Evolutionary conservation across 2,888 invertebrate genomes (phyloP).

Genomic region (Sacculina carcini): DNA sequence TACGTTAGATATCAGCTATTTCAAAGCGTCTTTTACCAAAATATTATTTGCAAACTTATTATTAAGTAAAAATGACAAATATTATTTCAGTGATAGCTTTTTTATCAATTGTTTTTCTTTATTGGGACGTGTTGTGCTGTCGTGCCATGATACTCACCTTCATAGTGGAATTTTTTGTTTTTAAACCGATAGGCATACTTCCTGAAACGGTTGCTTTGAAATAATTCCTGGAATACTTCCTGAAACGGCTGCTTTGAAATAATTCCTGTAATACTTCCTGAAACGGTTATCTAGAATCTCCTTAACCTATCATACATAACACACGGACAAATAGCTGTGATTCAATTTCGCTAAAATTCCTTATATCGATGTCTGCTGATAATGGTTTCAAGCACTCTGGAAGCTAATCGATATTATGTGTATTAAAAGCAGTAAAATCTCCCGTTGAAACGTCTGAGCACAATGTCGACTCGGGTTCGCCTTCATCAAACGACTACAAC

Average conservation of each 20-base stretch:
- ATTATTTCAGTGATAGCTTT: background rate
- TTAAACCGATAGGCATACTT: background rate
- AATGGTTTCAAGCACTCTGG: no score
- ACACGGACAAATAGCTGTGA: no score
- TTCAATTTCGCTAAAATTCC: no score
- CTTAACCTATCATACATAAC: no score
- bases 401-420: no score
- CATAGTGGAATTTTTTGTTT: background rate
- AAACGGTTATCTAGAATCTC: no score
- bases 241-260: background rate
- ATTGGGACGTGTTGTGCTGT: background rate
- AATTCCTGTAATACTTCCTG: no score
- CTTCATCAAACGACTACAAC: slow-evolving; percentile 20
- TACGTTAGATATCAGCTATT: background rate
- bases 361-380: no score
- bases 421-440: no score
- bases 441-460: no score
- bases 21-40: no score
- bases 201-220: background rate
- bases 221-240: background rate
- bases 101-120: background rate
- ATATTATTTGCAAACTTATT: background rate
- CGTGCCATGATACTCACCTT: background rate
- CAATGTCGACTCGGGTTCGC: no score
- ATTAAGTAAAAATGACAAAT: background rate